A percentile compares a stretch with the other conserved stretches of the same genome.
Conservation (phyloP, 2,888 invertebrate species). For the Anarsia innoxiella region DNA sequence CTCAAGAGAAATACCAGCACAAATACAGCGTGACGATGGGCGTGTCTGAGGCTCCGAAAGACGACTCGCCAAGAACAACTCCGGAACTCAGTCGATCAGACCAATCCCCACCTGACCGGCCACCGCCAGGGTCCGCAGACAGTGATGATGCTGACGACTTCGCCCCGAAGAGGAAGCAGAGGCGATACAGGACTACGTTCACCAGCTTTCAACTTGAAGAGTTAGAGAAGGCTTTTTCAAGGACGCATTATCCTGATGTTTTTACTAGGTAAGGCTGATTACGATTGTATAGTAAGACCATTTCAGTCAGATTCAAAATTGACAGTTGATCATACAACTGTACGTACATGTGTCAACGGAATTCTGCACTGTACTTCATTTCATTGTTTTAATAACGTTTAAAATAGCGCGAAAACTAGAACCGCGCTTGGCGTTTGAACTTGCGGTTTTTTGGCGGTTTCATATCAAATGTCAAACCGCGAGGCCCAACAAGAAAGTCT, state of each 20-base stretch:
- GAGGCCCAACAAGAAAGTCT: no score
- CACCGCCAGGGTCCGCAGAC: conserved; percentile 74
- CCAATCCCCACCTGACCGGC: conserved; percentile 65
- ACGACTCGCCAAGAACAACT: conserved; percentile 62
- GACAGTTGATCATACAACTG: no score
- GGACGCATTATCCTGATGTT: conserved; percentile 98
- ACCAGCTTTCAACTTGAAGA: conserved; percentile 97
- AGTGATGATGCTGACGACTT: conserved; percentile 85
- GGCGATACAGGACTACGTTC: conserved; percentile 94
- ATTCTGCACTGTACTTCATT: no score
- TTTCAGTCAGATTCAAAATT: no score
- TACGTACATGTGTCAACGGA: no score
- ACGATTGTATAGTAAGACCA: no score
- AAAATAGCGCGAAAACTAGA: no score
- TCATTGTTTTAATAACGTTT: no score
- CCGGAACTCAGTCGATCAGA: conserved; percentile 57
- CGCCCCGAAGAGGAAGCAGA: conserved; percentile 91
- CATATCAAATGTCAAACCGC: no score
- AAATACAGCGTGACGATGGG: conserved; percentile 54
- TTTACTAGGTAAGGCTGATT: conserved; percentile 94
- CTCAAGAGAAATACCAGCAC: conserved; percentile 48
- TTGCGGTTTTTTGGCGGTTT: no score
- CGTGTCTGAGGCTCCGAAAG: conserved; percentile 50
- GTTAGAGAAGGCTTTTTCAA: conserved; percentile 96
- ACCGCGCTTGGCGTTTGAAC: no score